phyloP scores from a whole-genome alignment of 2,113 vertebrate genomes.

The Toxostoma redivivum region DNA sequence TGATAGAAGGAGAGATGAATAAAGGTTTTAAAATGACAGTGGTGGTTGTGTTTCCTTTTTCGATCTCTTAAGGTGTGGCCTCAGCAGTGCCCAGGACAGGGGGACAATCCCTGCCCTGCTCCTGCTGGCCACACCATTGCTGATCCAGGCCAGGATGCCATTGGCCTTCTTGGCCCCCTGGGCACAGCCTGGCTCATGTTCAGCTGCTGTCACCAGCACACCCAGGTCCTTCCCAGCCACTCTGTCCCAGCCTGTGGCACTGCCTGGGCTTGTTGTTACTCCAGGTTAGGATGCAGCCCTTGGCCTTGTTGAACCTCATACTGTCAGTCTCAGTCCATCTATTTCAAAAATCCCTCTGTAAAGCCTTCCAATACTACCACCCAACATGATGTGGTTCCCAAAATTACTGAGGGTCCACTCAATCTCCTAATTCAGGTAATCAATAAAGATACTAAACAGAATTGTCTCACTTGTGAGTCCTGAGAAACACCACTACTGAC shows the following conservation, averaged over 20 bases:
- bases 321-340: neutral
- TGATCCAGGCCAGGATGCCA: neutral
- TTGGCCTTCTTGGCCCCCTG: neutral
- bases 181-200: neutral
- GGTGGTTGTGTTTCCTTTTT: neutral
- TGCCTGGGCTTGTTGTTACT: neutral
- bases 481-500: neutral
- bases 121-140: neutral
- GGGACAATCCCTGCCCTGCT: neutral
- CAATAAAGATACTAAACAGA: neutral
- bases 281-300: accelerated
- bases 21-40: neutral
- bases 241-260: accelerated
- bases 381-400: too few species aligned
- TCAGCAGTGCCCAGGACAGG: accelerated
- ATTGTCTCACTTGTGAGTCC: neutral
- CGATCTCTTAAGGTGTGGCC: neutral
- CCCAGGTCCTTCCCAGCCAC: neutral
- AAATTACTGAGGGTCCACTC: neutral
- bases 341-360: neutral
- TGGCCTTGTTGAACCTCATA: neutral
- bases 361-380: neutral
- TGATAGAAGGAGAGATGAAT: neutral
- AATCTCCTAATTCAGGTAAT: neutral
- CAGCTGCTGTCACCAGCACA: neutral